Evolutionary conservation across 2,797 vertebrate genomes (phyloP).

Genomic region (Sebastes glaucus): DNA sequence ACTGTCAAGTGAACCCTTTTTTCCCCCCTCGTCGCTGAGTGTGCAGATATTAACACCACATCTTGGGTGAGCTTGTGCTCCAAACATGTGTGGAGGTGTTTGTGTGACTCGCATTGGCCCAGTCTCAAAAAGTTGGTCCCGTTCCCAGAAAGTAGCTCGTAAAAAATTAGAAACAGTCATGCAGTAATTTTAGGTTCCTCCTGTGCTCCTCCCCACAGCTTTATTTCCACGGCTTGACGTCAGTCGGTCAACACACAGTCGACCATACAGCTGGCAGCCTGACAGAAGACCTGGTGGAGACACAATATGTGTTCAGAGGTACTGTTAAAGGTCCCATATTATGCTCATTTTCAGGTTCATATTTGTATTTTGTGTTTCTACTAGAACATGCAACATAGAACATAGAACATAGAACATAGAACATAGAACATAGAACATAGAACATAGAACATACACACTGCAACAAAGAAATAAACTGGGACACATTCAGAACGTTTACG

Average conservation of each 20-base stretch:
- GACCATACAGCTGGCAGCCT: conserved; percentile 41
- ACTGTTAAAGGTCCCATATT: neutral
- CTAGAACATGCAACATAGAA: too few relatives aligned
- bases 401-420: too few relatives aligned
- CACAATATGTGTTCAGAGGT: neutral
- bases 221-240: conserved; percentile 70
- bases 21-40: conserved; percentile 1
- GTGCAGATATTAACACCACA: conserved; percentile 9
- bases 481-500: too few relatives aligned
- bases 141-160: conserved; percentile 59
- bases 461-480: too few relatives aligned
- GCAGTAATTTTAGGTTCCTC: conserved; percentile 63
- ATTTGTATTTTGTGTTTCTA: too few relatives aligned
- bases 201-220: conserved; percentile 45
- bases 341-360: too few relatives aligned
- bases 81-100: conserved; percentile 28
- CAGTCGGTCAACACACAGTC: conserved; percentile 34
- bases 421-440: too few relatives aligned
- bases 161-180: conserved; percentile 53
- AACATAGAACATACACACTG: too few relatives aligned
- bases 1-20: conserved; percentile 23
- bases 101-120: conserved; percentile 34
- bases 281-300: conserved; percentile 10
- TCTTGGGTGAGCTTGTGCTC: conserved; percentile 1
- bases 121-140: conserved; percentile 25